These are phyloP conservation scores for Xiphorhynchus elegans DNA, from an alignment of 2,113 vertebrate species.

Conservation along the genomic window DNA sequence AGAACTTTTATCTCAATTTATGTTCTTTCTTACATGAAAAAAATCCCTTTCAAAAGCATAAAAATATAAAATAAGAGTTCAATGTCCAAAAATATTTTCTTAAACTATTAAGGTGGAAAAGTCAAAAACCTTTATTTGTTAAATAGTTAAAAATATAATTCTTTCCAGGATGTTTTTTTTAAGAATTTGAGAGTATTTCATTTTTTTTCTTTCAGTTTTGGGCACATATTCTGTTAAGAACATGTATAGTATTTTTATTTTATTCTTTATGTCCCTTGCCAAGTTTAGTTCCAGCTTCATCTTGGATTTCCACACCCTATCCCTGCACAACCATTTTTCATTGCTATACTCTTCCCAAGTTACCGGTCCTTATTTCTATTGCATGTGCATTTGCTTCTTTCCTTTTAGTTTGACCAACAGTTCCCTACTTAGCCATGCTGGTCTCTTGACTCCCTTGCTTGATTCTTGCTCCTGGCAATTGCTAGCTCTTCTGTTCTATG, in stretches of 20 bases:
- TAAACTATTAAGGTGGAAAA: background rate
- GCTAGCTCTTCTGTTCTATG: background rate
- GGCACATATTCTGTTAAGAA: background rate
- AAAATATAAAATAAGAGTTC: background rate
- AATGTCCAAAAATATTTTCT: background rate
- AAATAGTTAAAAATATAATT: background rate
- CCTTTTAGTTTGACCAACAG: background rate
- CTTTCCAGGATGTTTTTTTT: background rate
- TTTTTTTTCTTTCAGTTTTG: background rate
- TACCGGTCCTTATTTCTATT: background rate
- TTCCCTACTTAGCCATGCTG: background rate
- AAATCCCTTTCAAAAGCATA: background rate
- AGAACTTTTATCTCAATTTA: background rate
- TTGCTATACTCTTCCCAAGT: background rate
- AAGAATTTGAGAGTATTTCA: background rate
- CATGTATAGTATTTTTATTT: background rate
- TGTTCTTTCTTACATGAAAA: background rate
- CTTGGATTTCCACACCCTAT: background rate
- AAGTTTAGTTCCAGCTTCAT: background rate
- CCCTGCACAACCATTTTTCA: background rate
- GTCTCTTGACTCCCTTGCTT: background rate
- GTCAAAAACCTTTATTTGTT: background rate
- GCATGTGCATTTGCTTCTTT: background rate
- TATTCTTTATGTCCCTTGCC: background rate
- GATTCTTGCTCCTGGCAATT: background rate